Base-by-base conservation (phyloP, 2,888 invertebrate species). In the Hermodice carunculata region DNA sequence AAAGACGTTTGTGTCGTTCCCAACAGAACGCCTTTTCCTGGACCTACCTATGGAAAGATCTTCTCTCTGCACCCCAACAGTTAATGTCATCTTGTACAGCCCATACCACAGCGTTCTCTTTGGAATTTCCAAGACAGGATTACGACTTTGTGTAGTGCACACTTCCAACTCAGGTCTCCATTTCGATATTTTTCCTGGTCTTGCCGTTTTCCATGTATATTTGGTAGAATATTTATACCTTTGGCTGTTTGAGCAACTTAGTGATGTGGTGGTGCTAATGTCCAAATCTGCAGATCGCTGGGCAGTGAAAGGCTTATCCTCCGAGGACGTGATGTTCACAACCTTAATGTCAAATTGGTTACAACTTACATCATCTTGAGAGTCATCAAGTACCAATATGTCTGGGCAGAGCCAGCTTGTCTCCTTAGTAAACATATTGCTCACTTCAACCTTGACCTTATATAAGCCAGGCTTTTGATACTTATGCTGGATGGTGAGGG, bases 331-430 rank as follows among this genome's bases (percentile, higher is more conserved):
- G 24, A 14, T 37, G 17, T 8, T 14, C 1, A 46, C 22, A 3
- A 42, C 3, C n/a, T n/a, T n/a, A 17, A 42, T 42, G 14, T 34
- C 46, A 22, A 66, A 28, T 2, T 31, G 43, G n/a, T 40, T 43
- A 51, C 70, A 71, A 1, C 29, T 1, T n/a, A 58, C 32, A 0
- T 24, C 22, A 17, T 24, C 26, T 11, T 31, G 17, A 14, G 34
- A 22, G 1, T 37, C 29, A 4, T 49, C 22, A 3, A 66, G 76
- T 1, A 82, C 78, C 26, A 77, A 68, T 2, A 83, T 71, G 2
- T 65, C 65, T 0, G 81, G 82, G 69, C 84, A 84, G 4, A 83
- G 73, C 2, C 53, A 61, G 6, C 79, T 76, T 22, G 61, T 63
- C 17, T 70, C 75, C 11, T 61, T 59, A 22, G 77, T 75, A 58